Evolutionary conservation across 2,113 vertebrate genomes (phyloP), one percentile per base, ranked within the genome.

Genomic region (Centrocercus urophasianus): DNA sequence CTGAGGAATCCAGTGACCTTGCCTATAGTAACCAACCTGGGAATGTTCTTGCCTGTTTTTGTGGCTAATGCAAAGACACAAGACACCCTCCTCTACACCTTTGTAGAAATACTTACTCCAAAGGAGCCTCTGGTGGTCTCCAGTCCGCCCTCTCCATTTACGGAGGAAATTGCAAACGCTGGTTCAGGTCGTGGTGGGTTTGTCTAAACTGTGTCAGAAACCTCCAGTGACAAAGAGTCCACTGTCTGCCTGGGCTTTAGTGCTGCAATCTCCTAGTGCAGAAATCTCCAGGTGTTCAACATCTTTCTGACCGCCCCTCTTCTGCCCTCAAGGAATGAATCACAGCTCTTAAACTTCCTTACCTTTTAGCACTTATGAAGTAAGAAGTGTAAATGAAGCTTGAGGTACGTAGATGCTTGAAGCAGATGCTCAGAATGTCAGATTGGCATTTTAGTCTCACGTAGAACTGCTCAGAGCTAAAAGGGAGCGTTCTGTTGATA

Each of bases 401-500:
- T 13, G 56, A 74, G 42, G 34, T 75, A 50, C 0, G 0, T 64
- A 28, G 50, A 18, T 74, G 57, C 42, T 40, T 69, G 18, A 84
- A 79, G 15, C 61, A 65, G 47, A 22, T 82, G 81, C 40, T 89
- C n/a, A 45, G 69, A 28, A 73, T n/a, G 45, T 56, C 43, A 47
- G 0, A 36, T 0, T 47, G 63, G 28, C 16, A 8, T 59, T 90
- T 86, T 2, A 69, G 63, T 45, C 66, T 81, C 24, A 10, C 2
- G 4, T 8, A 61, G 57, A 66, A 86, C n/a, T 64, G 69, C 25
- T 42, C 19, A 67, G 52, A 50, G 84, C 12, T 54, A 25, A 48
- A 54, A 38, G 56, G 40, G 28, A 47, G 14, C 0, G 0, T 82
- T 50, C 10, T 18, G 34, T 13, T 10, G 5, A 38, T 64, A 54